Conservation (phyloP, 2,888 invertebrate genomes). For the Coelopa pilipes region DNA sequence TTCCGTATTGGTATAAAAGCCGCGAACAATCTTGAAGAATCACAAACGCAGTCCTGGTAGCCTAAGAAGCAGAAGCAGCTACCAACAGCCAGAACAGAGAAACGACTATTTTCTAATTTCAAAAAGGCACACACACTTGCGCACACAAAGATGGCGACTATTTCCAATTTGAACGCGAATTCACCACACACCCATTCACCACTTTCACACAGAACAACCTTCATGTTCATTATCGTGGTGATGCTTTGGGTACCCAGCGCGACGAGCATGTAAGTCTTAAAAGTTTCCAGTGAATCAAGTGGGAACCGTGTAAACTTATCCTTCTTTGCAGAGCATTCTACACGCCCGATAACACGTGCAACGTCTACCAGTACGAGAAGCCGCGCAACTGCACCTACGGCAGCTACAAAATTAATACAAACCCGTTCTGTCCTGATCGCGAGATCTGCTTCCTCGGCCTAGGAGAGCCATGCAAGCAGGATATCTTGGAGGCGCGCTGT, state of each 20-base stretch:
- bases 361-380: slow-evolving; percentile 8
- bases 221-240: neutral
- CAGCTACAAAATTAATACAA: slow-evolving; percentile 4
- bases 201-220: neutral
- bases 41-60: neutral
- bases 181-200: neutral
- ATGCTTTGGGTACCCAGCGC: slow-evolving; percentile 13
- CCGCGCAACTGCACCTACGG: slow-evolving; percentile 19
- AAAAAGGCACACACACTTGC: no score
- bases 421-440: slow-evolving; percentile 8
- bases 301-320: neutral
- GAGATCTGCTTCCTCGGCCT: slow-evolving; percentile 23
- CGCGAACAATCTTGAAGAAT: neutral
- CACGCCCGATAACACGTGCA: slow-evolving; percentile 18
- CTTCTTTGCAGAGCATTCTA: slow-evolving; percentile 11
- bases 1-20: slow-evolving; percentile 17
- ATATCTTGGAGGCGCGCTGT: slow-evolving; percentile 17
- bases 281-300: neutral
- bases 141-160: slow-evolving; percentile 7
- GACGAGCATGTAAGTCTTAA: slow-evolving; percentile 21
- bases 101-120: neutral
- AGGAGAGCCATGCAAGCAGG: slow-evolving; percentile 19
- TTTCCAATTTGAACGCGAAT: neutral
- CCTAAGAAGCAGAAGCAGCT: neutral
- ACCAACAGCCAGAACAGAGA: neutral